phyloP scores from a whole-genome alignment of 1,140 invertebrate species.

The Cyclargus thomasi region DNA sequence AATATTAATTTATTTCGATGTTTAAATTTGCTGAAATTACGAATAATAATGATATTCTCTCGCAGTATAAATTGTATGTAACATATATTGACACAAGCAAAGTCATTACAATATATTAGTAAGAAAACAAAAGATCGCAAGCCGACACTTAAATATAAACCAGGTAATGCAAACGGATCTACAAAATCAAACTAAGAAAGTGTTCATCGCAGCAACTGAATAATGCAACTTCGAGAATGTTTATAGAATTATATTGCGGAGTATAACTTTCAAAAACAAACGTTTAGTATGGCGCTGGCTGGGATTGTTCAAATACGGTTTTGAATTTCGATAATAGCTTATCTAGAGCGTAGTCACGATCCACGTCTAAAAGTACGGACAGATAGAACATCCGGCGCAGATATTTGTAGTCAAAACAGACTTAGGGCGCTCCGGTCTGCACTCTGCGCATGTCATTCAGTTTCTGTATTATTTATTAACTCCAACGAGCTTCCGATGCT shows the following conservation, averaged over 20 bases:
- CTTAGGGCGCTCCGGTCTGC: slow-evolving; percentile 48
- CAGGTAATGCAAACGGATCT: no score
- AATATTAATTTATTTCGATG: no score
- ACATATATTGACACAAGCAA: no score
- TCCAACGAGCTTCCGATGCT: slow-evolving; percentile 72
- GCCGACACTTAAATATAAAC: no score
- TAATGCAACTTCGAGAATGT: slow-evolving; percentile 30
- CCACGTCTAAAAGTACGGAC: slow-evolving; percentile 36
- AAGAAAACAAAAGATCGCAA: no score
- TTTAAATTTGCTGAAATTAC: no score
- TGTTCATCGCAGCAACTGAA: neutral
- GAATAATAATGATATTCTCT: no score
- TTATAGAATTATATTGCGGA: slow-evolving; percentile 21
- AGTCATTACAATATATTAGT: no score
- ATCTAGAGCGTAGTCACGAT: slow-evolving; percentile 37
- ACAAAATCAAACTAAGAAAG: no score
- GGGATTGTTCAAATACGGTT: slow-evolving; percentile 16
- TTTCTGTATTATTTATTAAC: slow-evolving; percentile 73
- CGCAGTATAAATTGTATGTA: no score
- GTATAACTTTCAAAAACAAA: neutral
- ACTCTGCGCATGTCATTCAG: slow-evolving; percentile 68
- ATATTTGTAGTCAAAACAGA: slow-evolving; percentile 74
- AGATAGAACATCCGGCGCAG: slow-evolving; percentile 59
- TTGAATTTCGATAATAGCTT: slow-evolving; percentile 25
- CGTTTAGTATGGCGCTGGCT: slow-evolving; percentile 1